Evolutionary conservation across 1,140 invertebrate species (phyloP), one percentile per base, ranked within the genome.

Genomic region (Saccostrea echinata): DNA sequence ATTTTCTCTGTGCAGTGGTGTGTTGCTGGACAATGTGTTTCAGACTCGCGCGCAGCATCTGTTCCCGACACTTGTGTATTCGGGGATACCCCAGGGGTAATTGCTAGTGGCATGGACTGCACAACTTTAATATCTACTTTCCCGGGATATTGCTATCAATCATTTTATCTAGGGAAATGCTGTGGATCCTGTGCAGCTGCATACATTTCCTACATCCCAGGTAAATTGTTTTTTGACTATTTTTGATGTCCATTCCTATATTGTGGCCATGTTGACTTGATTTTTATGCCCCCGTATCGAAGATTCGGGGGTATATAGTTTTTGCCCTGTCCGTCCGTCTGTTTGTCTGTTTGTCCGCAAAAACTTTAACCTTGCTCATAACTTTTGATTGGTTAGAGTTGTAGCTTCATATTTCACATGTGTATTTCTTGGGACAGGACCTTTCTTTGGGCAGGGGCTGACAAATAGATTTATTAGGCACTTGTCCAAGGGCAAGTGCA

Each of bases 81-180:
- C 24, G 76, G 76, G 76, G 76, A 81, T 81, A 81, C 27, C 35
- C 76, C 76, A 16, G 76, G 76, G 30, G 35, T 81, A 6, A 81
- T 81, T 27, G 18, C n/a, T 81, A 81, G 30, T 43, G 76, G 24
- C 76, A 35, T 81, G 76, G 76, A 81, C 12, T 81, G 76, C 30
- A 11, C 76, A 18, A 43, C 76, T n/a, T 24, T 81, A 18, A 81
- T 81, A 81, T 43, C 27, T 8, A 43, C 21, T 35, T 81, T 43
- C 11, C 76, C 76, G 12, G 27, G 76, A 43, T 35, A 33, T 35
- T 81, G 76, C 4, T 81, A 81, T 21, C 76, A 81, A 21, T 81
- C 76, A 13, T 81, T 18, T 81, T 35, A 33, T 27, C 35, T 16
- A 43, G 76, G 35, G 35, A 81, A 81, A 81, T 81, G 76, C 4